These are phyloP conservation scores for Prionailurus viverrinus DNA, from an alignment of 2,113 vertebrate genomes.

Conservation along the genomic window DNA sequence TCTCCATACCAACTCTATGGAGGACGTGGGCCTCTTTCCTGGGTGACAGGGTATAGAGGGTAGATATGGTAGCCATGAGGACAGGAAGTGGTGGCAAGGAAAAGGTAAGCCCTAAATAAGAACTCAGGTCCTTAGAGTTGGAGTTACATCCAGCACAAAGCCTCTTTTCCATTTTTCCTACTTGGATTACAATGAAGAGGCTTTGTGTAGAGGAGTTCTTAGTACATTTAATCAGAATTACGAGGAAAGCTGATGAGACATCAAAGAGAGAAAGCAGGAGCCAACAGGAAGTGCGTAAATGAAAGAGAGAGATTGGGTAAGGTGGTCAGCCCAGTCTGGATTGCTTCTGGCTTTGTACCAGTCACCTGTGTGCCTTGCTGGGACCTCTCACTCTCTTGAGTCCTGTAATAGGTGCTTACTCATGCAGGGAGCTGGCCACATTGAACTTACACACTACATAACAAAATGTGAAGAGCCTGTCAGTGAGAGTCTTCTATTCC, in stretches of 20 bases:
- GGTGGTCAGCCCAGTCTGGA: too few relatives aligned
- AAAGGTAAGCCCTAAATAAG: fast-evolving
- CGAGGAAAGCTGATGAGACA: background rate
- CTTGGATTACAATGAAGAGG: background rate
- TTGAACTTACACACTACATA: background rate
- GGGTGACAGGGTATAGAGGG: background rate
- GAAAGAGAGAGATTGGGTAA: background rate
- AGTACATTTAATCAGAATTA: background rate
- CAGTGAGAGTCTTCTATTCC: background rate
- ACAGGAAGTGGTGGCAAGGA: background rate
- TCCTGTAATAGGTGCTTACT: background rate
- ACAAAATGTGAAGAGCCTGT: background rate
- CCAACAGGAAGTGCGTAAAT: background rate
- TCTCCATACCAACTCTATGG: too few relatives aligned
- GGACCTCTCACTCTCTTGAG: background rate
- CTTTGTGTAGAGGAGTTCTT: background rate
- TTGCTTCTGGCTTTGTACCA: background rate
- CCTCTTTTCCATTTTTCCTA: background rate
- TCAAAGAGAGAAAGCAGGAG: background rate
- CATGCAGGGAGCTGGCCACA: background rate
- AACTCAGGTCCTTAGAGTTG: background rate
- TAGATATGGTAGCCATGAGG: too few relatives aligned
- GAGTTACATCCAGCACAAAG: background rate
- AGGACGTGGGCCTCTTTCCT: background rate
- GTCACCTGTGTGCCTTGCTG: background rate